Base-by-base conservation (phyloP, 2,113 vertebrate species). In the Turnix velox region DNA sequence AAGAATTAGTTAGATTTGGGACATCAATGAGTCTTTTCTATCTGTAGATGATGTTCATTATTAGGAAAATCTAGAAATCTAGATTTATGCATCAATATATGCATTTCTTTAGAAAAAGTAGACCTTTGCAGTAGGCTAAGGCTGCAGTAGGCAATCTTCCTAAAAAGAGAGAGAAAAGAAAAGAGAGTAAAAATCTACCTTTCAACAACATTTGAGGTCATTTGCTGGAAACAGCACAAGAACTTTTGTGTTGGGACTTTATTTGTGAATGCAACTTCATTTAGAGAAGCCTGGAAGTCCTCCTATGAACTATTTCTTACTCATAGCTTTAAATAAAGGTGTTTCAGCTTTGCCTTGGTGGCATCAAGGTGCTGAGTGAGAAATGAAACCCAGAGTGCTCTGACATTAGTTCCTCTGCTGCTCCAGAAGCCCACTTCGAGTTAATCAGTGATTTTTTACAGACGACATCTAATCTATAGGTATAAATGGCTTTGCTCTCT, bases 401-500 rank as follows among this genome's bases (percentile, higher is more conserved):
- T 97, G 95, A 84, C 94, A 3, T 95, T 96, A 92, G 93, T 96
- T 96, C 87, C 61, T 58, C 93, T 96, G 92, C 61, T 94, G 46
- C 95, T 97, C 94, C 93, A 93, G 95, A 95, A 97, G 66, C 96
- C 86, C 80, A 74, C 88, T 97, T 96, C 81, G 94, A 97, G 90
- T 98, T 97, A 97, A 98, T 98, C 69, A 5, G 96, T 31, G 84
- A 98, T 98, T 98, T 98, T 97, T 98, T 98, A 98, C 90, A 92
- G 90, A 59, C 2, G 95, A 97, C 98, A 97, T 97, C 96, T 98
- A 98, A 98, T 98, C 97, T 97, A 97, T 98, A 97, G 96, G 91
- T 97, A 97, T 98, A 98, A 98, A 98, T 98, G 97, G 97, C 97
- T 98, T 97, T 97, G 93, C 95, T 95, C 92, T 97, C 97, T 93